A percentile compares a stretch with the other conserved stretches of the same genome.
These are phyloP conservation scores for Zophobas atratus DNA, from an alignment of 1,140 invertebrate species.

Conservation along the genomic window DNA sequence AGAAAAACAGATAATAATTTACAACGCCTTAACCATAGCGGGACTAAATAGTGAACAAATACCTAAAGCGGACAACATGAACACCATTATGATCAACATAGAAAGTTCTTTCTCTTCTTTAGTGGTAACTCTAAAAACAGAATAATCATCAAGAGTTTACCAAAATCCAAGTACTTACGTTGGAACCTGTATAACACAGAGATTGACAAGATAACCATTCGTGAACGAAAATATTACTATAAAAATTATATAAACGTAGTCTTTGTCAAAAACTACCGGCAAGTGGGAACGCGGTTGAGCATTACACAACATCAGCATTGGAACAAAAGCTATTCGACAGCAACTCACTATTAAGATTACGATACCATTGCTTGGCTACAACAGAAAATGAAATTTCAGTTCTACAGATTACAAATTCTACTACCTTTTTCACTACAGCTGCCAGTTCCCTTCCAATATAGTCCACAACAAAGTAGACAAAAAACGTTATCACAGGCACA, in stretches of 20 bases:
- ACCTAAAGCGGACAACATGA: no score
- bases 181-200: conserved; percentile 28
- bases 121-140: conserved; percentile 35
- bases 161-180: conserved; percentile 39
- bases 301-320: conserved; percentile 35
- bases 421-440: conserved; percentile 19
- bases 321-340: conserved; percentile 11
- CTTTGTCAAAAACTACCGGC: conserved; percentile 22
- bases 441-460: conserved; percentile 26
- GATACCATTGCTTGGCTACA: conserved; percentile 14
- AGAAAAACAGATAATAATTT: neutral
- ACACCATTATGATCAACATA: no score
- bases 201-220: conserved; percentile 46
- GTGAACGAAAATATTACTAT: conserved; percentile 38
- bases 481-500: conserved; percentile 23
- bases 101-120: neutral
- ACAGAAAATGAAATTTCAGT: neutral
- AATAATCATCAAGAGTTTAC: neutral
- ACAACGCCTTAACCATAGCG: neutral
- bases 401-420: neutral
- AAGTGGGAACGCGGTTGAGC: conserved; percentile 22
- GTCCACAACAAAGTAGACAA: conserved; percentile 35
- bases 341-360: neutral
- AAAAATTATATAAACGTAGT: conserved; percentile 37
- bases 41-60: neutral